Base-by-base conservation (phyloP, 1,140 invertebrate genomes). In the Tetragnatha versicolor region DNA sequence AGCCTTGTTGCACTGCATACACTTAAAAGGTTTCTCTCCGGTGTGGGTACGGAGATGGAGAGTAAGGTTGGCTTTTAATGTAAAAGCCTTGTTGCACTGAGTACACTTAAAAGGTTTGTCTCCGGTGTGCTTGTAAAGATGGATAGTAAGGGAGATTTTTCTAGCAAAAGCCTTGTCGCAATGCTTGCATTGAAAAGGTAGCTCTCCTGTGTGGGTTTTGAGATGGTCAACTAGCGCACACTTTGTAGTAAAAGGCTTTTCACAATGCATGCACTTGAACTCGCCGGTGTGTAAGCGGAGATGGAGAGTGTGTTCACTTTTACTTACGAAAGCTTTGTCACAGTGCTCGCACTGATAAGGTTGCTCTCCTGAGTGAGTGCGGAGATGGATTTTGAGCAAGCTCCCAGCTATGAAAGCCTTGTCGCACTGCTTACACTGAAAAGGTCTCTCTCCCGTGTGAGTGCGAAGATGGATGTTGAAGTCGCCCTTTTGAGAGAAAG, bases 361-460 rank as follows among this genome's bases (percentile, higher is more conserved):
- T 20, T 47, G 12, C 20, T 47, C 42, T 2, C 42, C 42, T 47
- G 42, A 17, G 42, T 47, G 42, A 17, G 1, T 3, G 12, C 12
- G 20, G 42, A 2, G 12, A 47, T 47, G 42, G 12, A 20, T 2
- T 47, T 47, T 47, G 3, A 47, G 42, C 12, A 17, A 47, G 1
- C 20, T 12, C 20, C 20, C 1, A 47, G 1, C 12, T 47, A 2
- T 47, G 42, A 98, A 98, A 12, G 93, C 92, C 81, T 92, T 92
- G 14, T 95, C 93, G 86, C 97, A 98, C 84, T 89, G 93, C 86
- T 95, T 96, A 87, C 96, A 98, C 49, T 92, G 90, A 86, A 98
- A 95, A 0, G 96, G 96, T 84, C 97, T 95, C 9, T 93, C 93
- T 45, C 96, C 96, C 31, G 96, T 96, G 85, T 98, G 96, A 77